Conservation (phyloP, 2,797 vertebrate species). For the Mormyrops boulengeri region DNA sequence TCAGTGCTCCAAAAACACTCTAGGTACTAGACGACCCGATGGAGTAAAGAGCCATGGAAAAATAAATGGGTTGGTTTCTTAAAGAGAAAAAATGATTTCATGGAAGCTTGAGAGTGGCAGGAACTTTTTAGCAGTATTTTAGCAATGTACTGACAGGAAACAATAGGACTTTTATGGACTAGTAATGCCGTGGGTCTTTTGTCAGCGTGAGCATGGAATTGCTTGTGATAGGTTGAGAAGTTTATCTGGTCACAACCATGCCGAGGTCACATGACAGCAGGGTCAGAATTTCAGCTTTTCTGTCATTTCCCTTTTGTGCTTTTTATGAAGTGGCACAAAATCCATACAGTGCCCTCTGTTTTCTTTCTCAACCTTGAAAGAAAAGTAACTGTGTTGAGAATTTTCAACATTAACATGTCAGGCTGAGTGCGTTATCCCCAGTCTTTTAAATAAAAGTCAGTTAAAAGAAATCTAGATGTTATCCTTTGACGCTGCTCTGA, state of each 20-base stretch:
- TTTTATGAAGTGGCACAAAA: background rate
- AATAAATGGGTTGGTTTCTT: background rate
- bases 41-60: background rate
- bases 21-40: background rate
- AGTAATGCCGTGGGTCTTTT: background rate
- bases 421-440: background rate
- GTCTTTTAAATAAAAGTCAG: background rate
- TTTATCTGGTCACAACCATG: background rate
- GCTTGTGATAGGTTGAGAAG: conserved; percentile 1
- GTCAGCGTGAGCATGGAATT: background rate
- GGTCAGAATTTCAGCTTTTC: background rate
- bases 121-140: background rate
- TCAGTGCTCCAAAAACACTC: background rate
- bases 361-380: background rate
- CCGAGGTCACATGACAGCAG: background rate
- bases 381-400: background rate
- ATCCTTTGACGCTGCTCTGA: background rate
- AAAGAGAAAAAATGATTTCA: background rate
- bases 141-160: background rate
- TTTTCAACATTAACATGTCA: background rate
- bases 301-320: background rate
- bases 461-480: conserved; percentile 2
- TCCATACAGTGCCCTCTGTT: background rate
- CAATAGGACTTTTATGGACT: background rate
- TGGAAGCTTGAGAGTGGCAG: background rate